phyloP scores from a whole-genome alignment of 2,888 invertebrate genomes.

The Tricholauxania praeusta region DNA sequence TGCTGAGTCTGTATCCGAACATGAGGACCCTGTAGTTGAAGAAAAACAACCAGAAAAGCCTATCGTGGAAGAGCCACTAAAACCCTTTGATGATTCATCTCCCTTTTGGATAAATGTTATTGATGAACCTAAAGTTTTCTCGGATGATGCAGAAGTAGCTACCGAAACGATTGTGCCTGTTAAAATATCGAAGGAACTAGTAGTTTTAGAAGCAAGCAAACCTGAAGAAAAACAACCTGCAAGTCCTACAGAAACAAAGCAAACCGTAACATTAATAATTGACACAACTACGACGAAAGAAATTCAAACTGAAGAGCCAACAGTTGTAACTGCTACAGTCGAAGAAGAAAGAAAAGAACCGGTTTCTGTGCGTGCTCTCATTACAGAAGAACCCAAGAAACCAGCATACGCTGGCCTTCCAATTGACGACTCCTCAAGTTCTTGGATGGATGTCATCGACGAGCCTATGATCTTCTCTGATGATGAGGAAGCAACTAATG shows the following conservation, averaged over 20 bases:
- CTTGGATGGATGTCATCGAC: conserved; percentile 63
- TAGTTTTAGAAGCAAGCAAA: not conserved
- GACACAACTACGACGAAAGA: conserved; percentile 3
- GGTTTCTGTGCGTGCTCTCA: no score
- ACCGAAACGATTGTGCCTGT: no score
- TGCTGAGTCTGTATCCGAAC: no score
- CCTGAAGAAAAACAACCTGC: not conserved
- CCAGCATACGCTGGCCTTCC: conserved; percentile 56
- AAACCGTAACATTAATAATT: conserved; percentile 37
- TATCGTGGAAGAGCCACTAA: conserved; percentile 32
- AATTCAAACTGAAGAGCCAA: no score
- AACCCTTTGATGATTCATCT: conserved; percentile 54
- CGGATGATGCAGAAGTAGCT: conserved; percentile 53
- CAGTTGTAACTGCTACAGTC: no score
- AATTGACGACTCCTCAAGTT: conserved; percentile 54
- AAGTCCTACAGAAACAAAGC: conserved; percentile 32
- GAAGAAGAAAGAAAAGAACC: no score
- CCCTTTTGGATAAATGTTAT: conserved; percentile 57
- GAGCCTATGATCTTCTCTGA: conserved; percentile 61
- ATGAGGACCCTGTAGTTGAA: not conserved
- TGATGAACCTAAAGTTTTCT: conserved; percentile 60
- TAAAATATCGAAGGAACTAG: not conserved
- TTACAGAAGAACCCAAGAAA: conserved; percentile 56
- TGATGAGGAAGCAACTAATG: conserved; percentile 50
- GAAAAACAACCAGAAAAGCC: conserved; percentile 1